phyloP scores from a whole-genome alignment of 2,113 vertebrate species.

The Meriones unguiculatus region DNA sequence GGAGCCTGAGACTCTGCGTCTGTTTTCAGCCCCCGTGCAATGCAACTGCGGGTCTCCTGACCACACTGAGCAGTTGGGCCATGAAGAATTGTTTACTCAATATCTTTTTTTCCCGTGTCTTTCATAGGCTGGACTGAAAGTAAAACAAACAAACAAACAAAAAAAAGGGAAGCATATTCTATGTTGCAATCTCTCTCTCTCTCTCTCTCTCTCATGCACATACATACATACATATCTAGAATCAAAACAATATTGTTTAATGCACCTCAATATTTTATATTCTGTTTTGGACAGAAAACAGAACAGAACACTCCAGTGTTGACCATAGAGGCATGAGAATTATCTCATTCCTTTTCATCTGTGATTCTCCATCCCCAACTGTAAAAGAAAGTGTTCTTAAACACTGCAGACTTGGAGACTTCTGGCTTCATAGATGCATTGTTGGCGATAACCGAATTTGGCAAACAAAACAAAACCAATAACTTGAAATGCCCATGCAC shows the following conservation, averaged over 20 bases:
- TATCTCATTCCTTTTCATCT: slow-evolving; percentile 43
- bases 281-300: not conserved
- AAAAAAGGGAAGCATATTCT: not conserved
- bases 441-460: slow-evolving; percentile 42
- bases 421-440: not conserved
- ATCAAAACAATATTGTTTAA: slow-evolving; percentile 40
- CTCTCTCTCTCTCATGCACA: no score
- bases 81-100: not conserved
- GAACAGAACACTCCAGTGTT: not conserved
- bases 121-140: not conserved
- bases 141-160: slow-evolving; percentile 34
- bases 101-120: not conserved
- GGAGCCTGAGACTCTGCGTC: not conserved
- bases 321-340: slow-evolving; percentile 43
- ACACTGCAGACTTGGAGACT: not conserved
- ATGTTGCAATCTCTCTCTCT: not conserved
- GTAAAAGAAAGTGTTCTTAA: slow-evolving; percentile 3
- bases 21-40: not conserved
- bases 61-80: not conserved
- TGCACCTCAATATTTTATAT: not conserved
- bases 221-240: slow-evolving; percentile 22
- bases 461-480: not conserved
- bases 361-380: not conserved
- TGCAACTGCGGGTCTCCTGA: not conserved
- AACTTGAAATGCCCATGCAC: not conserved